Base-by-base conservation (phyloP, 2,797 vertebrate genomes). In the Cetoscarus ocellatus region DNA sequence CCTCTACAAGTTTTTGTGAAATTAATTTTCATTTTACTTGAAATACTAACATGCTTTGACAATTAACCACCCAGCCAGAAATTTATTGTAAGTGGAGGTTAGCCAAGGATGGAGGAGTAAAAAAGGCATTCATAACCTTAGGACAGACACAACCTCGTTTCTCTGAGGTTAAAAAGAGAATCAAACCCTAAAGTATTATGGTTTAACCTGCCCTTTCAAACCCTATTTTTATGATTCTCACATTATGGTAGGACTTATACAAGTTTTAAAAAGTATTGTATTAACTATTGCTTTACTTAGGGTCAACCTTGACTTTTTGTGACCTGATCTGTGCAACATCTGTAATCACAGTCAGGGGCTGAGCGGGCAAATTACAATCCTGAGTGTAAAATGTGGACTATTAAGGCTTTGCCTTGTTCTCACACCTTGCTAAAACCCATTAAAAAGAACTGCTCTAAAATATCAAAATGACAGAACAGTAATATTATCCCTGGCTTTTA, bases 391-490 rank as follows among this genome's bases (percentile, higher is more conserved):
- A 40, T 59, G 19, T 40, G 34, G 14, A 49, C 3, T 6, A 17
- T 12, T 42, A 61, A 59, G 11, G 40, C 34, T 7, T 59, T 52
- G 8, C 50, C 45, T 54, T 51, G 11, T 13, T 61, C 15, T 54
- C 48, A 73, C 15, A 51, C 55, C 69, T 66, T 75, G 36, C 51
- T 5, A 39, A 39, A 17, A 53, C n/a, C 52, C 43, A 7, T 50
- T 0, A 3, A 77, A 17, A 73, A 52, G 40, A 68, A 76, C 74
- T 62, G 18, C 55, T 55, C 40, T 59, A 47, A 10, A 78, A 51
- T 66, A 56, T 7, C 17, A 70, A 75, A 79, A 67, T 49, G 36
- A 70, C 9, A 61, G 47, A 51, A 67, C 34, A 74, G 36, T 39
- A 39, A 64, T 79, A 47, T 61, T 43, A 18, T 58, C 73, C 62